Evolutionary conservation across 2,888 invertebrate genomes (phyloP).

Genomic region (Xanthia togata): DNA sequence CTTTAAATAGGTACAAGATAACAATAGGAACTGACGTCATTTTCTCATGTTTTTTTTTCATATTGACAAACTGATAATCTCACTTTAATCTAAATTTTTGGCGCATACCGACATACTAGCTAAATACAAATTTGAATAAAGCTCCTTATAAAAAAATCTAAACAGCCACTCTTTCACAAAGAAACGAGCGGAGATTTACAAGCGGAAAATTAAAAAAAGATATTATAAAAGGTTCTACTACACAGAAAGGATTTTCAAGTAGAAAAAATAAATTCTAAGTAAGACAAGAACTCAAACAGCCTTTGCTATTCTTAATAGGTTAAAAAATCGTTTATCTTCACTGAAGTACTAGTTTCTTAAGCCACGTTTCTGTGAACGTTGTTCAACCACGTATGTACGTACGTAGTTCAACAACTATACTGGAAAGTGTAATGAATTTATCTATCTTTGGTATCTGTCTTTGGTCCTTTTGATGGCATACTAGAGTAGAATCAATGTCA

Average conservation of each 20-base stretch:
- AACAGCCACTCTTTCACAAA: constrained; percentile 17
- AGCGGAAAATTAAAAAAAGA: constrained; percentile 55
- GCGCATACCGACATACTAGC: background rate
- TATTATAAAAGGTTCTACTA: constrained; percentile 45
- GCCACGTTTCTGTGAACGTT: constrained; percentile 4
- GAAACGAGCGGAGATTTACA: constrained; percentile 51
- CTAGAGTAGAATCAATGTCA: background rate
- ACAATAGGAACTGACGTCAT: background rate
- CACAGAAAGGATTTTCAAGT: constrained; percentile 29
- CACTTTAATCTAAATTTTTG: background rate
- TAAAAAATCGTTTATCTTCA: constrained; percentile 44
- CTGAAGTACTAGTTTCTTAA: constrained; percentile 23
- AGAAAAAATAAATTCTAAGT: constrained; percentile 48
- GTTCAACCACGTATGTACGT: too few relatives aligned
- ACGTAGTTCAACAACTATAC: background rate
- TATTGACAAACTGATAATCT: background rate
- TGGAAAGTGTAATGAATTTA: background rate
- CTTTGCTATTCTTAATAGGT: constrained; percentile 48
- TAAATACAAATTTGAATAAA: constrained; percentile 19
- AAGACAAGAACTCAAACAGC: constrained; percentile 46
- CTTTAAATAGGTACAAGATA: background rate
- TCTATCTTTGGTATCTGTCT: background rate
- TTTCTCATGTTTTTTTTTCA: background rate
- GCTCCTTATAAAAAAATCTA: constrained; percentile 16
- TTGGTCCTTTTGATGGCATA: background rate